Evolutionary conservation across 2,888 invertebrate species (phyloP).

Genomic region (Campoplex nolae): DNA sequence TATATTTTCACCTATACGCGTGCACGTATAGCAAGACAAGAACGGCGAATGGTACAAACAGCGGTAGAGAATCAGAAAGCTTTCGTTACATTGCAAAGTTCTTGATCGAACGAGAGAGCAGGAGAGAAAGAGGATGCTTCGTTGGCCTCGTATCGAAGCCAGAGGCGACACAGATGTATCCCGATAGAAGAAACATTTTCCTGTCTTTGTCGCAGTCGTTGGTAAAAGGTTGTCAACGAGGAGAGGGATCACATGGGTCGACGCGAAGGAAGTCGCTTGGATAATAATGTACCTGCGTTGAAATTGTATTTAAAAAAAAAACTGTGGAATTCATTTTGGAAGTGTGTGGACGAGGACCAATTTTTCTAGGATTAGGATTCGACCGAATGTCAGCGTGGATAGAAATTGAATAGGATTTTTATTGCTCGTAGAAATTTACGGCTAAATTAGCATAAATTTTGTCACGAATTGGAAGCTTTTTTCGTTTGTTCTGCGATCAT

Average conservation of each 20-base stretch:
- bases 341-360: background rate
- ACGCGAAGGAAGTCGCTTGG: slow-evolving; percentile 29
- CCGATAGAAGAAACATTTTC: slow-evolving; percentile 44
- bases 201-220: slow-evolving; percentile 33
- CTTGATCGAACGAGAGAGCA: slow-evolving; percentile 40
- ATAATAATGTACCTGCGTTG: background rate
- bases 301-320: background rate
- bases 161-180: slow-evolving; percentile 49
- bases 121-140: slow-evolving; percentile 37
- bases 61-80: slow-evolving; percentile 47
- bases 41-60: slow-evolving; percentile 19
- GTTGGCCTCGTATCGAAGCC: slow-evolving; percentile 63
- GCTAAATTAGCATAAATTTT: background rate
- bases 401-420: background rate
- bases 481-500: background rate
- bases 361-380: background rate
- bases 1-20: background rate
- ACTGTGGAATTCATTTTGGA: background rate
- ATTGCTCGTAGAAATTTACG: background rate
- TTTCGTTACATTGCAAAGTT: slow-evolving; percentile 43
- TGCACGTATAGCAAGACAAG: slow-evolving; percentile 28
- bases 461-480: background rate
- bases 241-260: slow-evolving; percentile 33
- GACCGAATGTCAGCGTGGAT: background rate
- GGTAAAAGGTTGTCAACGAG: slow-evolving; percentile 40